Evolutionary conservation across 2,797 vertebrate species (phyloP).

Genomic region (Chaenodraco wilsoni): DNA sequence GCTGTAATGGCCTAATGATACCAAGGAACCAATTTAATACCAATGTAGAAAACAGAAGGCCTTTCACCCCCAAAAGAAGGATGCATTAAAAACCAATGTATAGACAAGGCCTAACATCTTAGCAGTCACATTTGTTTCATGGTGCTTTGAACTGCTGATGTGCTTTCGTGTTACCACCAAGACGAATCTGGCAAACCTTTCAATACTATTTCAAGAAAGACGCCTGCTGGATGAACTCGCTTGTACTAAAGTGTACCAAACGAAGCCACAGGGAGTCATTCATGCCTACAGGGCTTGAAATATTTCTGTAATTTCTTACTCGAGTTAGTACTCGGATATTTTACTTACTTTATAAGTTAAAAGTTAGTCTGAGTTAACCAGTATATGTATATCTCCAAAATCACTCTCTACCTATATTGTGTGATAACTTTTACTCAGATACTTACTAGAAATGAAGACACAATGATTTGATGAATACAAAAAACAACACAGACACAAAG

Average conservation of each 20-base stretch:
- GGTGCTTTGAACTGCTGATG: conserved; percentile 33
- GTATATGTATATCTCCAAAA: neutral
- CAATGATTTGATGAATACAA: neutral
- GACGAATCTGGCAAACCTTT: conserved; percentile 38
- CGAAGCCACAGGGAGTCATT: conserved; percentile 9
- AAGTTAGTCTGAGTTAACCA: neutral
- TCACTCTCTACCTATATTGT: neutral
- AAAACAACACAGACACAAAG: no score
- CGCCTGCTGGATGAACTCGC: conserved; percentile 58
- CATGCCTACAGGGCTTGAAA: conserved; percentile 8
- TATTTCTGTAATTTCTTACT: conserved; percentile 1
- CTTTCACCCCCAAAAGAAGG: conserved; percentile 54
- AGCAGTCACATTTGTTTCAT: conserved; percentile 28
- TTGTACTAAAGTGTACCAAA: conserved; percentile 5
- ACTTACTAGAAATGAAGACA: neutral
- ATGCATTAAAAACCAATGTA: conserved; percentile 51
- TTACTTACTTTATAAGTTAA: neutral
- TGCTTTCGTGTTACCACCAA: conserved; percentile 32
- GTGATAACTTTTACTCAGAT: neutral
- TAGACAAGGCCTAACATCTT: conserved; percentile 35
- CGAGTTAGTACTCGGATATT: neutral
- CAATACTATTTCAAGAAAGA: conserved; percentile 36
- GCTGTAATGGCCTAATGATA: conserved; percentile 77
- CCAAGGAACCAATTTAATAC: conserved; percentile 70
- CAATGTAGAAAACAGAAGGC: conserved; percentile 82